Evolutionary conservation across 1,140 invertebrate species (phyloP).

Genomic region (Oncopodura yosiiana): DNA sequence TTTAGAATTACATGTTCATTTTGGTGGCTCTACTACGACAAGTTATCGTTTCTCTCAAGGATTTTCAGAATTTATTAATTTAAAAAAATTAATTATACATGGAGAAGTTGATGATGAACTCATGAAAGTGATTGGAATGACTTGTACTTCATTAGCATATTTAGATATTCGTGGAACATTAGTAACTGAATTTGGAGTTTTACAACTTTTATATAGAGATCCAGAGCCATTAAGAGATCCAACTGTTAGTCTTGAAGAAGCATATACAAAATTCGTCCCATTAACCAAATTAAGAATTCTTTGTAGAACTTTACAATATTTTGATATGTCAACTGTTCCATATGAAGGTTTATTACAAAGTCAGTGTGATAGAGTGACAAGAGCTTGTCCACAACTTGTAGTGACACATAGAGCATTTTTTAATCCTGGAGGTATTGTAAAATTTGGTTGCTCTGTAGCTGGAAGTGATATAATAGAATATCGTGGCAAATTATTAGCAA

Average conservation of each 20-base stretch:
- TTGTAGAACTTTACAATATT: constrained; percentile 7
- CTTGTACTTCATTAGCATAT: constrained; percentile 18
- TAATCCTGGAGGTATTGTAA: constrained; percentile 1
- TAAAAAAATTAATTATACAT: constrained; percentile 19
- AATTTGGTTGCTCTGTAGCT: neutral
- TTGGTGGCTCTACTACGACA: neutral
- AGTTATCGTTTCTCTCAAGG: neutral
- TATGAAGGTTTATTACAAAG: neutral
- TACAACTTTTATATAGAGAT: constrained; percentile 13
- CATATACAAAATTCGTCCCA: too few relatives aligned
- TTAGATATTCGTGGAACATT: constrained; percentile 22
- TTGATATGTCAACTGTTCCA: constrained; percentile 18
- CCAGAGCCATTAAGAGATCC: neutral
- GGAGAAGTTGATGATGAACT: constrained; percentile 17
- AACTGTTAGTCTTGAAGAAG: neutral
- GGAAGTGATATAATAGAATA: neutral
- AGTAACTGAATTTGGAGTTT: constrained; percentile 15
- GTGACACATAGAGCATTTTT: constrained; percentile 16
- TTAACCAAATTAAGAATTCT: neutral
- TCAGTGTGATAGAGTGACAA: neutral
- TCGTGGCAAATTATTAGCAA: constrained; percentile 3
- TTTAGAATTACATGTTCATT: constrained; percentile 8
- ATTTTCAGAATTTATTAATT: constrained; percentile 1
- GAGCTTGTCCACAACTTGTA: constrained; percentile 12
- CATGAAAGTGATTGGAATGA: constrained; percentile 19